Evolutionary conservation across 2,888 invertebrate genomes (phyloP), one percentile per base, ranked within the genome.

Genomic region (Dyspetes luteomarginatus): DNA sequence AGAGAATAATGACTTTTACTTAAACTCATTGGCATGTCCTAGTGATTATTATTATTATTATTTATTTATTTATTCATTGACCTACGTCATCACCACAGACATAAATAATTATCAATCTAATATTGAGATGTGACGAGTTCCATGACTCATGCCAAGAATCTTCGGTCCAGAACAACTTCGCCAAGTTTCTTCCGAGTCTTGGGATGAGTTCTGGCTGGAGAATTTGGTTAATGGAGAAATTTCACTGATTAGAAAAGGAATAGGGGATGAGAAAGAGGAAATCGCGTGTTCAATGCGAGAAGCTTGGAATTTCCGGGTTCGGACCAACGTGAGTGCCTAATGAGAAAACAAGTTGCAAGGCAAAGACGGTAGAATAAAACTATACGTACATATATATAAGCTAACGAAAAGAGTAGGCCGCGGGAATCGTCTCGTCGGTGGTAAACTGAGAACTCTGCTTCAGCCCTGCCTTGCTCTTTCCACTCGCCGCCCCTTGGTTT

Each of bases 221-320:
- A 60, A 48, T 62, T 72, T 30, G 36, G 24, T 26, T 30, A 17
- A 17, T 17, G 41, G 24, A 62, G 60, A 43, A 58, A 15, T 41
- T 50, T 62, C 48, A 50, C 60, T 52, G 71, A 72, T 72, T 60
- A 41, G 50, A 69, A 69, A 69, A 28, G 17, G 28, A 36, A 50
- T 19, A n/a, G 43, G 22, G 60, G 4, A 28, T 15, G 24, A 17
- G 19, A n/a, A 17, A 62, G 22, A 52, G 36, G 48, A 50, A 62
- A 72, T 62, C 22, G 50, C 60, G 12, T 17, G 36, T 62, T 52
- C 36, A 36, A 72, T 62, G 30, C 9, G 50, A 12, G 30, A 62
- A 72, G 17, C 24, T 48, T 30, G 30, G 5, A 50, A 60, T 36
- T 36, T 72, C 50, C 9, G 7, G 22, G 60, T 22, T 17, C 5